These are phyloP conservation scores for Neomonachus schauinslandi DNA, from an alignment of 2,113 vertebrate species.

Conservation along the genomic window DNA sequence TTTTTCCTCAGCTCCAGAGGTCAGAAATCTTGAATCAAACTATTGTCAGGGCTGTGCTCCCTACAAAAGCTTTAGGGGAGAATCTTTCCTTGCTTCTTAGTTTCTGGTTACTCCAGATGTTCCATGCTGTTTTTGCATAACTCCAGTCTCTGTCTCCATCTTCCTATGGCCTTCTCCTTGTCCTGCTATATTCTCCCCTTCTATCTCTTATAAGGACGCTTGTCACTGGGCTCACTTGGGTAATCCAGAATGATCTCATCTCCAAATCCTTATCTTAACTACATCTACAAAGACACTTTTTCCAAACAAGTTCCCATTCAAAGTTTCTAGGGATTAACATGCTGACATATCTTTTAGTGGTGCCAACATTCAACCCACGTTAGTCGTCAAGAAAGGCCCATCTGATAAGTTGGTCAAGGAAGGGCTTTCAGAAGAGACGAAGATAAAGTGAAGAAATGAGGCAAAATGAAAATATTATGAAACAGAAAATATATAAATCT, in stretches of 20 bases:
- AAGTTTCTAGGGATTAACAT: background rate
- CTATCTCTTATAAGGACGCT: background rate
- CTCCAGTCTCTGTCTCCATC: background rate
- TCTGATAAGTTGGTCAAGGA: background rate
- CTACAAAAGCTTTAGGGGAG: background rate
- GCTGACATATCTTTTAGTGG: background rate
- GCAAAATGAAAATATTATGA: background rate
- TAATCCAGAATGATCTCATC: background rate
- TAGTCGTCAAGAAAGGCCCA: background rate
- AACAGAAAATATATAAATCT: background rate
- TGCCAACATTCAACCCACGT: background rate
- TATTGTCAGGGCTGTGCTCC: background rate
- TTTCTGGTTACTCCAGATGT: background rate
- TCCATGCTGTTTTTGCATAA: too few relatives aligned
- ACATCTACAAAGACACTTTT: background rate
- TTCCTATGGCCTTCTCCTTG: background rate
- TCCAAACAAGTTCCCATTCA: background rate
- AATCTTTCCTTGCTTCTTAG: background rate
- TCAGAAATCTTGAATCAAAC: background rate
- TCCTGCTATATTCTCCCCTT: background rate
- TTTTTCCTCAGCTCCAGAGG: background rate
- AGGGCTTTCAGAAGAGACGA: background rate
- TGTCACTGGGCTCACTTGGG: background rate
- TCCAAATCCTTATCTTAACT: background rate
- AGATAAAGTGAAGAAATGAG: background rate